Percentiles rank a stretch among this genome's conserved stretches.
phyloP scores from a whole-genome alignment of 1,140 invertebrate genomes.

The Ladona fulva region DNA sequence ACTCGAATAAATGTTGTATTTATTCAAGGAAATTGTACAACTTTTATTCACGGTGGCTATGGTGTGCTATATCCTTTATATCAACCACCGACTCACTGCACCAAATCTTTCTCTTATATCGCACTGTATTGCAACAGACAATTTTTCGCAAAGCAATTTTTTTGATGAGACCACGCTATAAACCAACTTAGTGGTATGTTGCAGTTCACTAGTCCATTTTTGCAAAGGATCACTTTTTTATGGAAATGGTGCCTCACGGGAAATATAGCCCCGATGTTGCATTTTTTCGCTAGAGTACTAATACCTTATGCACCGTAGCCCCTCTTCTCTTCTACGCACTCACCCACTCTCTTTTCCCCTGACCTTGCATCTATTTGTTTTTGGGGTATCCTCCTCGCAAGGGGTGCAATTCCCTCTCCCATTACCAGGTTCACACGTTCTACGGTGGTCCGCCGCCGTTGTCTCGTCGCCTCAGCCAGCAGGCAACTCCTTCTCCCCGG shows the following conservation, averaged over 20 bases:
- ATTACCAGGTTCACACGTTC: conserved; percentile 60
- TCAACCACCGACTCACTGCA: not conserved
- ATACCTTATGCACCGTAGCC: not conserved
- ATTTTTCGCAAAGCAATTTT: not conserved
- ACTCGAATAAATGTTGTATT: too few species aligned
- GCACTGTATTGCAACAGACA: not conserved
- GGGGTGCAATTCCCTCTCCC: conserved; percentile 5
- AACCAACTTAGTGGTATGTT: too few species aligned
- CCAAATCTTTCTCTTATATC: not conserved
- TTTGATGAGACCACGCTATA: too few species aligned
- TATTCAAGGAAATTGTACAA: too few species aligned
- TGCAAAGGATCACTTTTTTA: too few species aligned
- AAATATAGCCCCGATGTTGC: too few species aligned
- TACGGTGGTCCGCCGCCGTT: conserved; percentile 49
- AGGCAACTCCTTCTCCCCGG: not conserved
- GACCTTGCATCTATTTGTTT: conserved; percentile 9
- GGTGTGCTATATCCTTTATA: not conserved
- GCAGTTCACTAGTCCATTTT: too few species aligned
- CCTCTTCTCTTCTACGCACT: conserved; percentile 6
- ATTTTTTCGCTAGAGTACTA: not conserved
- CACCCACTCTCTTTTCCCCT: conserved; percentile 10
- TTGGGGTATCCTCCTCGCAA: not conserved
- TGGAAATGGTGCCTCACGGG: too few species aligned
- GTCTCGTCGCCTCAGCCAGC: conserved; percentile 35
- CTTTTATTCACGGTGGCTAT: not conserved